Percentiles rank a stretch among this genome's conserved stretches.
Evolutionary conservation across 2,888 invertebrate species (phyloP).

Genomic region (Chaetogeoica ovagalla): DNA sequence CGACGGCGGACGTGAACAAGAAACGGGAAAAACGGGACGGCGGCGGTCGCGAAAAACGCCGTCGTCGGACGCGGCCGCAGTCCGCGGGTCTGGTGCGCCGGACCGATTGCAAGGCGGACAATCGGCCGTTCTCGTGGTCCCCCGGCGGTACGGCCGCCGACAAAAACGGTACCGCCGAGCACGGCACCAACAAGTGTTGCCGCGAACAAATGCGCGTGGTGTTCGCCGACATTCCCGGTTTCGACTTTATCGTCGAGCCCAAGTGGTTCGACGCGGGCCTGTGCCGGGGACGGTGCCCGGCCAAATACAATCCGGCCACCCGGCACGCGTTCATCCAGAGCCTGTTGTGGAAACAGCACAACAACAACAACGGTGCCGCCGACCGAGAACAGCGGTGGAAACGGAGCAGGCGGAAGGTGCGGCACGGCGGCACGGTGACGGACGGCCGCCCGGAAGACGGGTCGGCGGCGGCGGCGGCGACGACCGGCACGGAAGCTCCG

Average conservation of each 20-base stretch:
- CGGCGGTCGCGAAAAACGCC: neutral
- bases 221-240: constrained; percentile 68
- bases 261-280: constrained; percentile 72
- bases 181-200: constrained; percentile 63
- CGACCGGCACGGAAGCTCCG: constrained; percentile 56
- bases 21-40: constrained; percentile 1
- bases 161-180: neutral
- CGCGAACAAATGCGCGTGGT: constrained; percentile 69
- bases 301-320: constrained; percentile 70
- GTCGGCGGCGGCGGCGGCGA: neutral
- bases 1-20: neutral
- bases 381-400: neutral
- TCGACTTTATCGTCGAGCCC: constrained; percentile 71
- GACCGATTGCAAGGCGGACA: constrained; percentile 23
- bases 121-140: no score
- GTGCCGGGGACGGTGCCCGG: constrained; percentile 72
- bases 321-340: constrained; percentile 73
- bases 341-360: constrained; percentile 68
- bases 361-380: constrained; percentile 56
- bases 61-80: neutral
- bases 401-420: constrained; percentile 3
- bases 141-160: neutral
- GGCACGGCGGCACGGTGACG: constrained; percentile 6
- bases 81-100: neutral
- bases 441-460: neutral